Evolutionary conservation across 1,140 invertebrate species (phyloP).

Genomic region (Melitaea cinxia): DNA sequence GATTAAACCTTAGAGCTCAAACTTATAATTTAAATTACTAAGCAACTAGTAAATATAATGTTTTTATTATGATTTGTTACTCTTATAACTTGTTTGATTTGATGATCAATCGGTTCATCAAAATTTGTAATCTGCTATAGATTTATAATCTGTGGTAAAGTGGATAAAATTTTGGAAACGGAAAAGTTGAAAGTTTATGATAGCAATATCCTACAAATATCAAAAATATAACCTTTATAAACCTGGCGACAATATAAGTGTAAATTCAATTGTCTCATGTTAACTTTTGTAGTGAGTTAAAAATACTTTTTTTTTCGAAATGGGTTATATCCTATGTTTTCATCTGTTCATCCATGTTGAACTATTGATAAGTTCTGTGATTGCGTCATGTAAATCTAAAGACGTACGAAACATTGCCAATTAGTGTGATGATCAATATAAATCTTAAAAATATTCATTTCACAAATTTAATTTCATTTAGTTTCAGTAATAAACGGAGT

Average conservation of each 20-base stretch:
- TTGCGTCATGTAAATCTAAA: constrained; percentile 79
- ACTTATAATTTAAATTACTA: too few relatives aligned
- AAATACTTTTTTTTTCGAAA: constrained; percentile 19
- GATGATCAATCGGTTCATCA: too few relatives aligned
- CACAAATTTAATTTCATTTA: constrained; percentile 30
- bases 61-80: too few relatives aligned
- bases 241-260: neutral
- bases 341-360: constrained; percentile 62
- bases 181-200: constrained; percentile 33
- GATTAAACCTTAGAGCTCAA: too few relatives aligned
- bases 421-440: constrained; percentile 22
- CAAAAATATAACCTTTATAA: constrained; percentile 16
- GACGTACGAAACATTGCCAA: constrained; percentile 47
- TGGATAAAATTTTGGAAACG: constrained; percentile 42
- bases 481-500: constrained; percentile 5
- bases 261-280: neutral
- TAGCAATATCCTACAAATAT: constrained; percentile 25
- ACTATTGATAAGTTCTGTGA: constrained; percentile 74
- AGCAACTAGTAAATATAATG: too few relatives aligned
- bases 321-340: constrained; percentile 61
- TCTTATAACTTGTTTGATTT: too few relatives aligned
- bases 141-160: constrained; percentile 16
- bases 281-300: constrained; percentile 25
- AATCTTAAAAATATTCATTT: constrained; percentile 23
- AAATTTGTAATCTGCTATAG: neutral